Conservation (phyloP, 2,888 invertebrate species). For the Stratiomys singularior region DNA sequence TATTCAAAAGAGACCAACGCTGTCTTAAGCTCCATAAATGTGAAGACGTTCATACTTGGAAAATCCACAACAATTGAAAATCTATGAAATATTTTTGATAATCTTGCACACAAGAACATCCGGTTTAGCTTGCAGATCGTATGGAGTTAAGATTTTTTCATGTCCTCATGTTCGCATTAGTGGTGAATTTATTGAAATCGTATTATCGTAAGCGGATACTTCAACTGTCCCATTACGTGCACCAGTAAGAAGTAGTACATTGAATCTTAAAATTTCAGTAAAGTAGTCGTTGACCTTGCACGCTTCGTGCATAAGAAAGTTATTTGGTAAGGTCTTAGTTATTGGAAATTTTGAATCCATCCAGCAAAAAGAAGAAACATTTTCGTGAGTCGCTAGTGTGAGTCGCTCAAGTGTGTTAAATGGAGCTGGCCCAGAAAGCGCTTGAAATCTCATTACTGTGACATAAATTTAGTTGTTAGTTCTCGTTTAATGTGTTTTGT, state of each 20-base stretch:
- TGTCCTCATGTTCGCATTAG: neutral
- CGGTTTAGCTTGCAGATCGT: neutral
- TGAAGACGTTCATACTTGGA: neutral
- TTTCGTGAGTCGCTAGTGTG: too few relatives aligned
- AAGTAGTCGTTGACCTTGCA: constrained; percentile 22
- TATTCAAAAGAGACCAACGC: constrained; percentile 13
- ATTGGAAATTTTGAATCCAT: neutral
- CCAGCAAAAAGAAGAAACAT: too few relatives aligned
- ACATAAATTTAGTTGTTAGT: too few relatives aligned
- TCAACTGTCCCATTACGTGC: neutral
- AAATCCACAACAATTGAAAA: neutral
- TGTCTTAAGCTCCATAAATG: neutral
- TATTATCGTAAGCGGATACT: neutral
- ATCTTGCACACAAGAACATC: neutral
- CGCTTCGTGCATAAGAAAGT: neutral
- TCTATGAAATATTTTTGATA: neutral
- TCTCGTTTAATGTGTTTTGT: too few relatives aligned
- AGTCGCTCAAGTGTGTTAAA: too few relatives aligned
- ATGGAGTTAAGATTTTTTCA: neutral
- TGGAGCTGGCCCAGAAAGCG: too few relatives aligned
- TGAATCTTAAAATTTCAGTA: neutral
- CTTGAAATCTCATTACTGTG: too few relatives aligned
- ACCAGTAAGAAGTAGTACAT: neutral
- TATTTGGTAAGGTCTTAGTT: neutral
- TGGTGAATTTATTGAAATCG: constrained; percentile 6